Conservation (phyloP, 1,140 invertebrate genomes). For the Drosophila serrata region DNA sequence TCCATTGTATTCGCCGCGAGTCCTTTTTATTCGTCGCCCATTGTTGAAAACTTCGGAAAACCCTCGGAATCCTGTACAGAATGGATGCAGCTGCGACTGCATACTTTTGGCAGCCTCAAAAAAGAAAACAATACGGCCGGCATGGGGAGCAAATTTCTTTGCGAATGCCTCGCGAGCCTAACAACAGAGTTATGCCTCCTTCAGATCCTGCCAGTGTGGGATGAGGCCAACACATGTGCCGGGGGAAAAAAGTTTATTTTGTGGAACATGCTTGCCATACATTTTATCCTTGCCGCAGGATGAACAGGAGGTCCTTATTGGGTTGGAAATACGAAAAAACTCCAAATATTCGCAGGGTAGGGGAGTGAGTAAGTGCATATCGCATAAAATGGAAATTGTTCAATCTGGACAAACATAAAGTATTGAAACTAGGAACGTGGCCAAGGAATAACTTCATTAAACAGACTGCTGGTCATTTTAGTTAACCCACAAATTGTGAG, state of each 20-base stretch:
- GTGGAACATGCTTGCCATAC: constrained; percentile 62
- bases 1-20: constrained; percentile 31
- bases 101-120: constrained; percentile 31
- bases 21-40: constrained; percentile 32
- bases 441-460: constrained; percentile 58
- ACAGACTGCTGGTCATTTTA: constrained; percentile 58
- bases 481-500: constrained; percentile 6
- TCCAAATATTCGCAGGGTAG: constrained; percentile 6
- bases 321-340: constrained; percentile 28
- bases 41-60: constrained; percentile 46
- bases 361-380: constrained; percentile 56
- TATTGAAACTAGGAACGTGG: constrained; percentile 35
- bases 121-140: constrained; percentile 18
- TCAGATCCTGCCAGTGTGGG: neutral
- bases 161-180: constrained; percentile 49
- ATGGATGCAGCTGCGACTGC: constrained; percentile 41
- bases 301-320: constrained; percentile 45
- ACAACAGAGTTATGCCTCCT: constrained; percentile 40
- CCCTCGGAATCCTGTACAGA: constrained; percentile 25
- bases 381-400: constrained; percentile 74
- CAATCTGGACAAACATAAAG: constrained; percentile 55
- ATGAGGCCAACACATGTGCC: constrained; percentile 22
- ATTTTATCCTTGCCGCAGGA: constrained; percentile 44
- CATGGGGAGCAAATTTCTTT: constrained; percentile 31
- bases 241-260: constrained; percentile 38